Base-by-base conservation (phyloP, 2,797 vertebrate genomes). In the Echiichthys vipera region DNA sequence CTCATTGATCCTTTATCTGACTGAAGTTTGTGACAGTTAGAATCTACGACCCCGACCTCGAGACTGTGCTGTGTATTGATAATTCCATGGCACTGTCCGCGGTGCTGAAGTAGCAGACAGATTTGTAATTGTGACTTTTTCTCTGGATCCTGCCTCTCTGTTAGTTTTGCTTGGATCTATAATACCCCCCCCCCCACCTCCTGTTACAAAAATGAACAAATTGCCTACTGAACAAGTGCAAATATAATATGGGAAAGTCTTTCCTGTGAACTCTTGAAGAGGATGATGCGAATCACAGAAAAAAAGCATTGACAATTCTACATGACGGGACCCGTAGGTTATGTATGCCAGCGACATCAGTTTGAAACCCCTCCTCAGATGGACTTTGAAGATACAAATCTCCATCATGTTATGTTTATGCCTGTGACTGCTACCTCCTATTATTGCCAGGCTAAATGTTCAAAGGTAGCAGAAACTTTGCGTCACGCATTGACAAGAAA, bases 301-400 rank as follows among this genome's bases (percentile, higher is more conserved):
- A 78, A n/a, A 39, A 40, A 61, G 57, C 54, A 8, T 0, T 59
- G 66, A 70, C 73, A 65, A 18, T 29, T 79, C 11, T 29, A 34
- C 43, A 24, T 51, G 71, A 65, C 55, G 59, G 51, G 36, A 80
- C 75, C 72, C 73, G 78, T 68, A 61, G 25, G 68, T 64, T 65
- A 58, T 25, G 34, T 29, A 42, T 34, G 30, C 65, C 22, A 14
- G 32, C 58, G 55, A 65, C 71, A 65, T 62, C 17, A 18, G 67
- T 74, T 63, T 76, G 81, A 83, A 83, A 75, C 67, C 29, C 27
- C 65, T n/a, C 32, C 47, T 68, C 71, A 46, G 77, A 69, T 53
- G 65, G 71, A 85, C 84, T 88, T 85, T 84, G 89, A 91, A 76
- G 84, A 90, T 86, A 79, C 68, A 83, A 88, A 90, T 89, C 83